These are phyloP conservation scores for Bolinopsis microptera DNA, from an alignment of 37 sponge, comb jelly and placozoan genomes.

Conservation along the genomic window DNA sequence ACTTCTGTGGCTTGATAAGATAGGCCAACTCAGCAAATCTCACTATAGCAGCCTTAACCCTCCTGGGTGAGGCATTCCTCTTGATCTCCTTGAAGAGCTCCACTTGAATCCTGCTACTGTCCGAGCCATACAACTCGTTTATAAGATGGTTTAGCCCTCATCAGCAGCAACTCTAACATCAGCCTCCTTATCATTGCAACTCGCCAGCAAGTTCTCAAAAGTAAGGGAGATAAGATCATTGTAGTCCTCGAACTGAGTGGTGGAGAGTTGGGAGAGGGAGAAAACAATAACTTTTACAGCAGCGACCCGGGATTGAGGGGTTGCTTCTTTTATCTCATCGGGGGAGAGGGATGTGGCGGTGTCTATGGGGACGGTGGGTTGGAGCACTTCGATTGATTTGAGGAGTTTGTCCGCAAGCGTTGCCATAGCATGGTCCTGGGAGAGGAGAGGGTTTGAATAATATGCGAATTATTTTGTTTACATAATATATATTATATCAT, in stretches of 20 bases:
- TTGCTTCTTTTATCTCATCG: conserved; percentile 33
- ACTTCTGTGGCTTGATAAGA: conserved; percentile 54
- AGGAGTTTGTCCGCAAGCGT: background rate
- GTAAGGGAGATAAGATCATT: background rate
- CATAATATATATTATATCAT: too few relatives aligned
- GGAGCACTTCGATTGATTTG: conserved; percentile 41
- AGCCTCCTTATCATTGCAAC: conserved; percentile 10
- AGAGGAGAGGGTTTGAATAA: background rate
- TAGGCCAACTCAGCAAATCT: conserved; percentile 52
- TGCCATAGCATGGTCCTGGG: conserved; percentile 50
- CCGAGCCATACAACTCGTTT: conserved; percentile 33
- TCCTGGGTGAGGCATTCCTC: conserved; percentile 25
- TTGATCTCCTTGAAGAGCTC: conserved; percentile 65
- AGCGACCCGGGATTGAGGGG: conserved; percentile 35
- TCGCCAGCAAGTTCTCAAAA: conserved; percentile 32
- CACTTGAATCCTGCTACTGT: conserved; percentile 14
- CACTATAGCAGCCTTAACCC: conserved; percentile 58
- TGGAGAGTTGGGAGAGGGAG: conserved; percentile 33
- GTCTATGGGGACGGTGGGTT: conserved; percentile 41
- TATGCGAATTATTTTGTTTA: too few relatives aligned
- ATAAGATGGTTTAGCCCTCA: conserved; percentile 62
- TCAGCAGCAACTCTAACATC: conserved; percentile 58
- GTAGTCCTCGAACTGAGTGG: background rate
- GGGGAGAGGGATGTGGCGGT: background rate
- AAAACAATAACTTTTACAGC: conserved; percentile 35